Evolutionary conservation across 2,113 vertebrate genomes (phyloP).

Genomic region (Hippocampus abdominalis): DNA sequence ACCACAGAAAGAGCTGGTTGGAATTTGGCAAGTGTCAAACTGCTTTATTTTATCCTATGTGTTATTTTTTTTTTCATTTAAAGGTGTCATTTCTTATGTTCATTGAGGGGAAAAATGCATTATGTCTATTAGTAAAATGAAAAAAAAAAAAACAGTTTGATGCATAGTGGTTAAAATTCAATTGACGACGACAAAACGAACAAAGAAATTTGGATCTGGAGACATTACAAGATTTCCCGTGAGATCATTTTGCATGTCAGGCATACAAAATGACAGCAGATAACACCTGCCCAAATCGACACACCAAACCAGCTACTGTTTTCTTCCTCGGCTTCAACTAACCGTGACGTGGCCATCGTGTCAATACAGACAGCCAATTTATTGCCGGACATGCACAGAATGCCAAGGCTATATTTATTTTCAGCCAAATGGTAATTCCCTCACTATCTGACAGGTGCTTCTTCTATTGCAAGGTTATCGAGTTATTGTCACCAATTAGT

Average conservation of each 20-base stretch:
- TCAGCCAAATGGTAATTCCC: slow-evolving; percentile 34
- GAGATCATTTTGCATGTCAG: background rate
- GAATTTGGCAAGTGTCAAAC: slow-evolving; percentile 77
- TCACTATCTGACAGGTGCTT: slow-evolving; percentile 39
- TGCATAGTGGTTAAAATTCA: background rate
- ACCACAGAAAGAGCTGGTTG: slow-evolving; percentile 72
- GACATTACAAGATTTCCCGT: background rate
- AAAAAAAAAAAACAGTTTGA: background rate
- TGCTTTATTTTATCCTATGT: slow-evolving; percentile 58
- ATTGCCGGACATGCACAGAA: slow-evolving; percentile 26
- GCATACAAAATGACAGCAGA: background rate
- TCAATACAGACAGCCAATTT: slow-evolving; percentile 52
- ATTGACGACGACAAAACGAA: background rate
- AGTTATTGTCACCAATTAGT: slow-evolving; percentile 35
- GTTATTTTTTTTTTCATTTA: background rate
- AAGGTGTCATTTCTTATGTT: background rate
- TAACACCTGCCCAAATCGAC: slow-evolving; percentile 15
- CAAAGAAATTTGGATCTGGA: background rate
- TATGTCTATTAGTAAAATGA: background rate
- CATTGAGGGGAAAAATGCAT: background rate
- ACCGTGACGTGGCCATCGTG: slow-evolving; percentile 3
- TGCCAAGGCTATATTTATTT: slow-evolving; percentile 43
- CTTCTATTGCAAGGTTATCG: slow-evolving; percentile 34
- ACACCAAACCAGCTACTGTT: slow-evolving; percentile 3
- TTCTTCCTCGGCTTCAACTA: background rate